Base-by-base conservation (phyloP, 37 sponge, comb jelly and placozoan species). In the Cliona cf. orientalis region DNA sequence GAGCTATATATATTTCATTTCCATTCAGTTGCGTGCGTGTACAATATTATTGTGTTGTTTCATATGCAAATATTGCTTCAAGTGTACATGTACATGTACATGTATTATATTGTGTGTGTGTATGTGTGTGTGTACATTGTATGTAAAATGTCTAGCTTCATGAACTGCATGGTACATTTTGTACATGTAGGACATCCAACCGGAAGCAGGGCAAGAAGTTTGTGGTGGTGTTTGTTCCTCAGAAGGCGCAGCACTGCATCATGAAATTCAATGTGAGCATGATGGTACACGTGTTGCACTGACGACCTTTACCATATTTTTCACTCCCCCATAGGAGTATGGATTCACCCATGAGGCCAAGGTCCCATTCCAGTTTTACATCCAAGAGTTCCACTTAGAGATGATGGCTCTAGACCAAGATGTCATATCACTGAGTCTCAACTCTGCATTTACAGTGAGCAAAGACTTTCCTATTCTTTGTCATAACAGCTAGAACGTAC, bases 321-420 rank as follows among this genome's bases (percentile, higher is more conserved):
- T 36, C 35, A 28, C 22, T 38, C 36, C 35, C 22, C 58, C 62
- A 1, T 40, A 74, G 76, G 76, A 84, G 42, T 67, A 55, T 65
- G 76, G 76, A 5, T 68, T 75, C 3, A 9, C 32, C 17, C 68
- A 66, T 22, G 84, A 42, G 23, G 9, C 37, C 4, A 74, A 31
- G 35, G 33, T 22, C 5, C 79, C 72, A 5, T 21, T 81, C 35
- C 19, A 42, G 3, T 81, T 82, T 69, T 21, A n/a, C 23, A 91
- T 95, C 25, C 69, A 78, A 11, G 94, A 95, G 57, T 75, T 86
- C 25, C 87, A 87, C 19, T 46, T 98, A 58, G 91, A 95, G 76
- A 72, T 98, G 64, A 60, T 93, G 6, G 96, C 96, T 23, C 63
- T 98, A 6, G 99, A 98, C 43, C 57, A 69, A 60, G 99, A 98